phyloP scores from a whole-genome alignment of 2,797 vertebrate species.

The Carcharodon carcharias region DNA sequence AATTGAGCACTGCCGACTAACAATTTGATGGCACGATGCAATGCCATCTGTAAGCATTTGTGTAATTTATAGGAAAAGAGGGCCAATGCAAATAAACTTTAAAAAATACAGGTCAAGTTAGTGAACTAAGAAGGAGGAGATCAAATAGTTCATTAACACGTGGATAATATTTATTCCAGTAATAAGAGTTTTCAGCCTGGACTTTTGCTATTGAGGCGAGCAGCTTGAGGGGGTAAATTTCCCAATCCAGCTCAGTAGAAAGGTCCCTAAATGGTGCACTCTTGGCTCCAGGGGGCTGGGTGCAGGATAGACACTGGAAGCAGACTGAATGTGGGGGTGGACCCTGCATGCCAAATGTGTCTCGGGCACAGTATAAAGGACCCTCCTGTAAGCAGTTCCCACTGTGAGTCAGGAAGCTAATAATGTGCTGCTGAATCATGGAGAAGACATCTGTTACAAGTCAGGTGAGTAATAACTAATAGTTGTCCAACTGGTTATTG shows the following conservation, averaged over 20 bases:
- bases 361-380: too few relatives aligned
- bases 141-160: background rate
- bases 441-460: too few relatives aligned
- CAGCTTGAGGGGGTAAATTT: background rate
- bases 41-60: background rate
- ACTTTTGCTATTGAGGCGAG: background rate
- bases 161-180: background rate
- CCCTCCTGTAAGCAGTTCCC: too few relatives aligned
- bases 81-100: background rate
- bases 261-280: background rate
- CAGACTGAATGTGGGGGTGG: too few relatives aligned
- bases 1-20: background rate
- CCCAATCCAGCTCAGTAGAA: background rate
- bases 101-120: background rate
- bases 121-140: background rate
- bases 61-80: background rate
- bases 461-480: too few relatives aligned
- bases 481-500: too few relatives aligned
- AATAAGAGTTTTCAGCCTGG: background rate
- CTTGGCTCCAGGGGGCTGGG: too few relatives aligned
- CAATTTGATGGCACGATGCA: background rate
- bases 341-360: too few relatives aligned
- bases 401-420: too few relatives aligned
- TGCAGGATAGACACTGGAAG: too few relatives aligned
- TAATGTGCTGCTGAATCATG: too few relatives aligned